Evolutionary conservation across 2,113 vertebrate genomes (phyloP).

Genomic region (Ptyas mucosa): DNA sequence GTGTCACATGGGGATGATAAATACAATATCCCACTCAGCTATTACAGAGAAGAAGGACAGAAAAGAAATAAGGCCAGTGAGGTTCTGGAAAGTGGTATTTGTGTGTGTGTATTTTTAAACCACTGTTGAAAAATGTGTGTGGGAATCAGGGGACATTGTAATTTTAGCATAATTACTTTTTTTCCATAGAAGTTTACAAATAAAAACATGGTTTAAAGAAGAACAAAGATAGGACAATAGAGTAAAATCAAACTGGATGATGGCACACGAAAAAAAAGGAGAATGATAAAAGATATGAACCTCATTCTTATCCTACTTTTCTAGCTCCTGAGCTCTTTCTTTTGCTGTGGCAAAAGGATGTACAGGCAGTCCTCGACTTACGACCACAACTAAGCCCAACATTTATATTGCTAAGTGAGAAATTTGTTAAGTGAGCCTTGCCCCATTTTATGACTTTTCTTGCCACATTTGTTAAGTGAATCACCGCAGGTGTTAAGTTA

Average conservation of each 20-base stretch:
- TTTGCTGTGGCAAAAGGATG: not conserved
- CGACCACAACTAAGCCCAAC: too few species aligned
- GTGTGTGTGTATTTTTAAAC: not conserved
- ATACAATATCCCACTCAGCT: not conserved
- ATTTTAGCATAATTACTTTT: not conserved
- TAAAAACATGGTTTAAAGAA: not conserved
- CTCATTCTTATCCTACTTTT: not conserved
- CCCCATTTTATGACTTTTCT: too few species aligned
- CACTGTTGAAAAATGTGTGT: too few species aligned
- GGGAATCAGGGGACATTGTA: not conserved
- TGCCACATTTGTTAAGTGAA: too few species aligned
- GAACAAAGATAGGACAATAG: not conserved
- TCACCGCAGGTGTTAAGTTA: too few species aligned
- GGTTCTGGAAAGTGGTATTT: not conserved
- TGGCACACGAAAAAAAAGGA: too few species aligned
- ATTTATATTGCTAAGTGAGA: too few species aligned
- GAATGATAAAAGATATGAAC: not conserved
- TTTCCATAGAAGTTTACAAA: not conserved
- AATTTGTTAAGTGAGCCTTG: too few species aligned
- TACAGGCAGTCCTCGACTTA: not conserved
- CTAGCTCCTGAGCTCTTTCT: not conserved
- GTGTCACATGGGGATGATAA: not conserved
- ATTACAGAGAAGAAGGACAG: not conserved
- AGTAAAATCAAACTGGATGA: not conserved
- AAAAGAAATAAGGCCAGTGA: not conserved